Evolutionary conservation across 2,888 invertebrate species (phyloP), one percentile per base, ranked within the genome.

Genomic region (Diadegma fenestrale): DNA sequence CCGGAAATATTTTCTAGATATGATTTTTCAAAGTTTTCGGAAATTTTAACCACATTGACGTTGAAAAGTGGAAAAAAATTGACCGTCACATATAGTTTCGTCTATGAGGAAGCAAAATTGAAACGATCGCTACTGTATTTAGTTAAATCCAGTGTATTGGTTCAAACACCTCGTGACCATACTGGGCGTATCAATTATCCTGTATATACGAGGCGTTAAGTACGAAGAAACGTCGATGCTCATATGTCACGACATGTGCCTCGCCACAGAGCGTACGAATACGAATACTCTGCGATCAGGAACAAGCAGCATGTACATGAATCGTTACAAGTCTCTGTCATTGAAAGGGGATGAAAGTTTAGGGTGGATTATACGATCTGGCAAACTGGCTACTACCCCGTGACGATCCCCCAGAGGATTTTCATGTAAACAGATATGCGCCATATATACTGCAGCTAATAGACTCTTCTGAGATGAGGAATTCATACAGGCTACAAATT

Each of bases 221-320:
- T 86, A 86, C 84, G 58, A 71, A 75, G 76, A 82, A 85, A 82
- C 77, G n/a, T n/a, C n/a, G 87, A 87, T 79, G 75, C 76, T 81
- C 83, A 83, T 85, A 86, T 87, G 80, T 81, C 84, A 72, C 87
- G 88, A 88, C 90, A 90, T 90, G 89, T 90, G 89, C 82, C 80
- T n/a, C n/a, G n/a, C 54, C 30, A 48, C 41, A 45, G 17, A 45
- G 37, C 22, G 5, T 14, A 5, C 22, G 22, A 58, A 22, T 63
- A 63, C 6, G 33, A 33, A 33, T 5, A 2, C 33, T 4, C 5
- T 33, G 33, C 33, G 3, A 33, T 33, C 33, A 5, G 3, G 5
- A 33, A 2, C 33, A 33, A 4, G 33, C 33, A 33, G 33, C 3
- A 22, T 54, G n/a, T n/a, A 54, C 61, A 69, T 69, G 63, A 51